Base-by-base conservation (phyloP, 2,113 vertebrate genomes). In the Podocnemis expansa region DNA sequence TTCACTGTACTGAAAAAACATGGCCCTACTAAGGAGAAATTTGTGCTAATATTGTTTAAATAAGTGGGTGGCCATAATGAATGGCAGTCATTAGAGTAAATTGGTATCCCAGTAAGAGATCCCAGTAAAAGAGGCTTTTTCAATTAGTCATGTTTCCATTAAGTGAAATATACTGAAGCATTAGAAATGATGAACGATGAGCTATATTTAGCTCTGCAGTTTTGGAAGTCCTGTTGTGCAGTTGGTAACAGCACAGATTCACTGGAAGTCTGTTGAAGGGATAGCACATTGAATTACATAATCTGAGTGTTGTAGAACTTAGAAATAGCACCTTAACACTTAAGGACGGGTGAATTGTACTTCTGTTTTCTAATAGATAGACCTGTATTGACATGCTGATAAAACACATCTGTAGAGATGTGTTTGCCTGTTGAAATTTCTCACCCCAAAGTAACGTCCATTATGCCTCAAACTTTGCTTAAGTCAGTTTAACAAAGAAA, bases 261-360 rank as follows among this genome's bases (percentile, higher is more conserved):
- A 11, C 45, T n/a, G 79, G 10, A 49, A 89, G 78, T 29, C 0
- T 25, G 0, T 49, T 0, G 51, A 38, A 75, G 24, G 27, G 80
- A 3, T 76, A 2, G 54, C 14, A 10, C 5, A 67, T 2, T 0
- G 11, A 34, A 3, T 17, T 70, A 6, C 2, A 0, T 67, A 19
- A 47, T 45, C 0, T 24, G 55, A 60, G 8, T 87, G 67, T 80
- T 31, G 1, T n/a, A 6, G 1, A 4, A 17, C 43, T 85, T 75
- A 22, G 51, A 76, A 92, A 24, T 80, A 14, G 10, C 13, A 10
- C 34, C 5, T 60, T 82, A 80, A 27, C 54, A 0, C 67, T 43
- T 1, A 2, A 82, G 81, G 31, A 10, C 49, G 55, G 78, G 78
- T 34, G 70, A 75, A 45, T 56, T 8, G 31, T 47, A 3, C 13